These are phyloP conservation scores for Epinephelus lanceolatus DNA, from an alignment of 2,113 vertebrate species.

Conservation along the genomic window DNA sequence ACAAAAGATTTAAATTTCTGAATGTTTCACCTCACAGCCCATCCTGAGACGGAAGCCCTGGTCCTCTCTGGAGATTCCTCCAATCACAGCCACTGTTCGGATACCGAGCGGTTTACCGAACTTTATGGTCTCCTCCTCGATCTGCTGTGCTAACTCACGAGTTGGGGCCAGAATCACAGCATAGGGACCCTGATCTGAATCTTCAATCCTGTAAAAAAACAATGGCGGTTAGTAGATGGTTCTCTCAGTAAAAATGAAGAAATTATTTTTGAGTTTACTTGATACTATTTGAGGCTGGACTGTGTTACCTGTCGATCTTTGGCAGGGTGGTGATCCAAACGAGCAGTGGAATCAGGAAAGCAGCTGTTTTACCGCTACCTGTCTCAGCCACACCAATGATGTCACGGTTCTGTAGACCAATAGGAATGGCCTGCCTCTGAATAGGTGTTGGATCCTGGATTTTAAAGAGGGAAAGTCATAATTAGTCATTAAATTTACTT, in stretches of 20 bases:
- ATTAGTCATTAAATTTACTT: background rate
- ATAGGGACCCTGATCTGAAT: slow-evolving; percentile 97
- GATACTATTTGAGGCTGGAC: background rate
- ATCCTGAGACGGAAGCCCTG: slow-evolving; percentile 97
- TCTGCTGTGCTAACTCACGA: slow-evolving; percentile 98
- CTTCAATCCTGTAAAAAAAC: slow-evolving; percentile 90
- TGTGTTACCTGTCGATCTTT: slow-evolving; percentile 93
- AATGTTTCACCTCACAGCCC: slow-evolving; percentile 93
- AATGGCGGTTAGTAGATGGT: background rate
- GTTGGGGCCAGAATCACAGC: slow-evolving; percentile 98
- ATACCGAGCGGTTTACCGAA: slow-evolving; percentile 97
- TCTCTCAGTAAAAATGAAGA: background rate
- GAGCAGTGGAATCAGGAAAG: slow-evolving; percentile 95
- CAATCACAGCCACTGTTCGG: slow-evolving; percentile 96
- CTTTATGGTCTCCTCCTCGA: slow-evolving; percentile 98
- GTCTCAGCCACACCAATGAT: slow-evolving; percentile 99
- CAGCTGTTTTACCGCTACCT: slow-evolving; percentile 96
- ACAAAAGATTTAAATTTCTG: too few species aligned
- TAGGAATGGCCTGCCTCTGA: slow-evolving; percentile 98
- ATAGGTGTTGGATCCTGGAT: slow-evolving; percentile 95
- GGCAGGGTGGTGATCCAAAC: slow-evolving; percentile 99
- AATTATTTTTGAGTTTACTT: background rate
- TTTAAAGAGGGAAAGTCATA: slow-evolving; percentile 1
- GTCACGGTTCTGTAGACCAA: slow-evolving; percentile 97
- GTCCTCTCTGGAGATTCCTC: slow-evolving; percentile 97